phyloP scores from a whole-genome alignment of 2,797 vertebrate species.

The Pseudomugil gertrudae region DNA sequence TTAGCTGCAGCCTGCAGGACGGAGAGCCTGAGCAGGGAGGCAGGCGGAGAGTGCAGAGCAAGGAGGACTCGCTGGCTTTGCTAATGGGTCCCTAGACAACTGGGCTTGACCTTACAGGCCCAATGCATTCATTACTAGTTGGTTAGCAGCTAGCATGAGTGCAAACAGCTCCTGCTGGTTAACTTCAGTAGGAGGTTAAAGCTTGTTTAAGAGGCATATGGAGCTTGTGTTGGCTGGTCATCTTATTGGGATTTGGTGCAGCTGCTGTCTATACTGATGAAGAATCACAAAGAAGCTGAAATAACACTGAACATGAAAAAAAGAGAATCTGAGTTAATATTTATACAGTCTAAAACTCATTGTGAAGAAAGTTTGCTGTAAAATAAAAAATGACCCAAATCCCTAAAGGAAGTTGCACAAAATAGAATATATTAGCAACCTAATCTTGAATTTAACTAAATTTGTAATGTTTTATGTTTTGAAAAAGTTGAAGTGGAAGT shows the following conservation, averaged over 20 bases:
- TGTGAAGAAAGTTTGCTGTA: no score
- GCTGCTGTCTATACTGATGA: not conserved
- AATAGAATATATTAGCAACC: no score
- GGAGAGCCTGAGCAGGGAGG: constrained; percentile 40
- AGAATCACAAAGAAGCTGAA: not conserved
- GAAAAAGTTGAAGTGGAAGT: no score
- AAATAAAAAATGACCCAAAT: no score
- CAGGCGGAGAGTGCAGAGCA: constrained; percentile 15
- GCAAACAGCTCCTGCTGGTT: constrained; percentile 36
- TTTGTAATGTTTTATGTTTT: no score
- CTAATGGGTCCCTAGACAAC: constrained; percentile 81
- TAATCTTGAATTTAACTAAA: no score
- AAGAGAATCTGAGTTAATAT: not conserved
- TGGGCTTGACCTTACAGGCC: constrained; percentile 74
- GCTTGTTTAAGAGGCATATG: constrained; percentile 19
- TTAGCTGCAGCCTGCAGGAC: constrained; percentile 63
- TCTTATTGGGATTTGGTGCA: not conserved
- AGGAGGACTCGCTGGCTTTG: constrained; percentile 52
- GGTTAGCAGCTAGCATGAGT: constrained; percentile 59
- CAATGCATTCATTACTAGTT: constrained; percentile 76
- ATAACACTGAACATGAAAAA: not conserved
- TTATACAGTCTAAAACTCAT: not conserved
- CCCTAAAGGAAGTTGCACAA: no score
- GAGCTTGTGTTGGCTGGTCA: not conserved
- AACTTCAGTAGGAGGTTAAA: constrained; percentile 52